Conservation (phyloP, 2,113 vertebrate genomes). For the Pangasianodon gigas region DNA sequence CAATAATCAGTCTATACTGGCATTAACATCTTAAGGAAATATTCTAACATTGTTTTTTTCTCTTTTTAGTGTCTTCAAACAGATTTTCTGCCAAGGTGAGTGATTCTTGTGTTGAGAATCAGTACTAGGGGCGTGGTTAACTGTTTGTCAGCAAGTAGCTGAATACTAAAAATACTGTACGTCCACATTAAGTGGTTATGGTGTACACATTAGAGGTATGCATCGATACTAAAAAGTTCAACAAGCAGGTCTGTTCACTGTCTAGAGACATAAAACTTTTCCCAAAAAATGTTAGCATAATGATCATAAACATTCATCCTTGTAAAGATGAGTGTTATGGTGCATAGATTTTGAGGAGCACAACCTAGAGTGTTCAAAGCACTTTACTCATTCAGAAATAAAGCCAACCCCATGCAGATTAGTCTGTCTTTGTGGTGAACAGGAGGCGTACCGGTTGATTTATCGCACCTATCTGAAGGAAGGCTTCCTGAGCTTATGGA, state of each 20-base stretch:
- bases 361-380: neutral
- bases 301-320: neutral
- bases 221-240: neutral
- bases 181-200: neutral
- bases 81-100: conserved; percentile 98
- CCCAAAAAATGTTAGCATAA: neutral
- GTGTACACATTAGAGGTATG: neutral
- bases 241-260: neutral
- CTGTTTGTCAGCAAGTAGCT: neutral
- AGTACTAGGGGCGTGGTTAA: neutral
- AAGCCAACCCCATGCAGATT: neutral
- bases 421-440: conserved; percentile 25
- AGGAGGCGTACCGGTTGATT: conserved; percentile 93
- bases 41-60: conserved; percentile 37
- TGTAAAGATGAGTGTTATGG: neutral
- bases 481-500: conserved; percentile 93
- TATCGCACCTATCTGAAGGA: conserved; percentile 92
- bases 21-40: neutral
- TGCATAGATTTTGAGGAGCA: neutral
- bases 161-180: neutral
- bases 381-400: neutral
- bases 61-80: conserved; percentile 90
- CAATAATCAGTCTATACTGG: neutral
- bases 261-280: neutral
- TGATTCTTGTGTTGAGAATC: neutral